Conservation (phyloP, 2,888 invertebrate species). For the Ceriagrion tenellum region DNA sequence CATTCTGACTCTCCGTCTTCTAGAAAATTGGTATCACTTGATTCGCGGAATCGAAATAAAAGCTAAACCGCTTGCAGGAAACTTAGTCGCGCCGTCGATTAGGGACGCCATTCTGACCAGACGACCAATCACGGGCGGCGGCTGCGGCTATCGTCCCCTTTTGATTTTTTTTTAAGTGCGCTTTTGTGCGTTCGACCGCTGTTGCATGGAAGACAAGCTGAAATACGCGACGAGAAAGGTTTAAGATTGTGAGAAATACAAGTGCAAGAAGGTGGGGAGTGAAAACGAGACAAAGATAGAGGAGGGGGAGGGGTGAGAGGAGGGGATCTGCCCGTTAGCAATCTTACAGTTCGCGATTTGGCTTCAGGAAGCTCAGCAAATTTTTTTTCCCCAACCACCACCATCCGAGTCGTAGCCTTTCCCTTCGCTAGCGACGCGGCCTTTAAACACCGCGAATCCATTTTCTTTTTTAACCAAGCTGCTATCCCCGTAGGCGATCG, state of each 20-base stretch:
- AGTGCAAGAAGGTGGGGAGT: neutral
- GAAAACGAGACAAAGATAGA: neutral
- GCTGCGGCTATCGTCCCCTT: neutral
- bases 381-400: slow-evolving; percentile 1
- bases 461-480: slow-evolving; percentile 14
- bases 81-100: slow-evolving; percentile 43
- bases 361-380: slow-evolving; percentile 11
- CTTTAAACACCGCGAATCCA: slow-evolving; percentile 35
- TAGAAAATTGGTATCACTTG: neutral
- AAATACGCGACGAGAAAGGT: slow-evolving; percentile 19
- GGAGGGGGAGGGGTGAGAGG: neutral
- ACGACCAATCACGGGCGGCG: slow-evolving; percentile 59
- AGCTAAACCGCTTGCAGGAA: neutral
- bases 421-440: slow-evolving; percentile 2
- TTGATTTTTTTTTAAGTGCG: neutral
- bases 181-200: slow-evolving; percentile 5
- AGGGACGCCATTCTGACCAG: slow-evolving; percentile 52
- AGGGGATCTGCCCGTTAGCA: slow-evolving; percentile 13
- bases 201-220: slow-evolving; percentile 18
- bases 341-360: slow-evolving; percentile 37
- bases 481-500: neutral
- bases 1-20: neutral
- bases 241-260: slow-evolving; percentile 17
- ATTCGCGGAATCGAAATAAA: slow-evolving; percentile 15
- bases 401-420: slow-evolving; percentile 17